Percentiles rank a stretch among this genome's conserved stretches.
phyloP scores from a whole-genome alignment of 2,797 vertebrate genomes.

The Peromyscus aztecus region DNA sequence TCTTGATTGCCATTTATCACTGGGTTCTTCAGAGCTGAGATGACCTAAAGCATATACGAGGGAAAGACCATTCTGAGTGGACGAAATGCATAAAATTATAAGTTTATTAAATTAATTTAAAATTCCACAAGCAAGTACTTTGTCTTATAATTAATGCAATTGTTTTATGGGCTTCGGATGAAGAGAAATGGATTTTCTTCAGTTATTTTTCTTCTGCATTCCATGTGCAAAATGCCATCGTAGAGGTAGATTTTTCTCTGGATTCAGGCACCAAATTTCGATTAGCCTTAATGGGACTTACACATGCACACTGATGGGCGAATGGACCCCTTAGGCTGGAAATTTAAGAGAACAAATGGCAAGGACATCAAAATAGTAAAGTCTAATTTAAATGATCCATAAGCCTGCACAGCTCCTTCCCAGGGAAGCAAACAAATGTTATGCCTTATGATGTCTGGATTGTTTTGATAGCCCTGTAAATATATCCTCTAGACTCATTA shows the following conservation, averaged over 20 bases:
- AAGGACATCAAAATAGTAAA: conserved; percentile 80
- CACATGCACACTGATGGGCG: conserved; percentile 73
- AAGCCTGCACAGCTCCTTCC: conserved; percentile 71
- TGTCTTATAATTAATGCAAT: conserved; percentile 74
- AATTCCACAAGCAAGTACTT: conserved; percentile 76
- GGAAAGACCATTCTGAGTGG: conserved; percentile 59
- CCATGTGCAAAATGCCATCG: conserved; percentile 75
- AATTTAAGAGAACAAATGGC: conserved; percentile 83
- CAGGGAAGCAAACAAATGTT: conserved; percentile 80
- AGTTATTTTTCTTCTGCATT: conserved; percentile 74
- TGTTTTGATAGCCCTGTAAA: conserved; percentile 79
- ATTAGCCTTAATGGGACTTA: conserved; percentile 87
- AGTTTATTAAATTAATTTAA: conserved; percentile 69
- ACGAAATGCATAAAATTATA: conserved; percentile 62
- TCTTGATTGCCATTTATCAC: conserved; percentile 71
- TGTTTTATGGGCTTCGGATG: conserved; percentile 59
- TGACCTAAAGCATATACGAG: conserved; percentile 54
- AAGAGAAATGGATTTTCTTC: conserved; percentile 62
- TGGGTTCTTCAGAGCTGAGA: conserved; percentile 49
- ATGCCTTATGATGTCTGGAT: conserved; percentile 79
- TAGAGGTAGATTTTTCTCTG: conserved; percentile 83
- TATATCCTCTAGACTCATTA: conserved; percentile 72
- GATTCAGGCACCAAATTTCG: conserved; percentile 83
- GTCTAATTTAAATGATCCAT: conserved; percentile 78
- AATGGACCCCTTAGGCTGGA: conserved; percentile 77